Evolutionary conservation across 2,113 vertebrate species (phyloP).

Genomic region (Mus musculus): DNA sequence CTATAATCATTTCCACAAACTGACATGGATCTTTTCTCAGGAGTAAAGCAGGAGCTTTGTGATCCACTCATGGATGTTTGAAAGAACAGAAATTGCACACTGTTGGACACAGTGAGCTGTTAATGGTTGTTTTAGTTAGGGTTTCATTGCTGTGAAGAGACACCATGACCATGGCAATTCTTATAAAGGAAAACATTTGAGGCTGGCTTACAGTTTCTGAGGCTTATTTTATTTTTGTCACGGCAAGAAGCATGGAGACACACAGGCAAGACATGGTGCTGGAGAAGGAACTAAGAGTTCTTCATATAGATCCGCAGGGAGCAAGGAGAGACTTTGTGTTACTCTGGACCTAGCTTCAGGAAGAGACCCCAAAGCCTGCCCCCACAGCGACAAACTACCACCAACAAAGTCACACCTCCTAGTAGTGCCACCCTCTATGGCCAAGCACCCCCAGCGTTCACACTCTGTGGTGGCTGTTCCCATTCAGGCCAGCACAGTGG

Average conservation of each 20-base stretch:
- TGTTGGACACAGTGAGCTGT: not conserved
- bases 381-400: not conserved
- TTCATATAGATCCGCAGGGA: not conserved
- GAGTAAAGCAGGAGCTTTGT: not conserved
- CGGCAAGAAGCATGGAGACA: not conserved
- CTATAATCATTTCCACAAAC: not conserved
- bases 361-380: not conserved
- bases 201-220: not conserved
- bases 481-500: not conserved
- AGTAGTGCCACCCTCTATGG: not conserved
- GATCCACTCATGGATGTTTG: not conserved
- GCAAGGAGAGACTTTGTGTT: not conserved
- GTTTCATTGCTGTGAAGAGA: not conserved
- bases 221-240: not conserved
- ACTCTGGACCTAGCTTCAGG: not conserved
- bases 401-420: not conserved
- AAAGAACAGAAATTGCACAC: not conserved
- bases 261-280: not conserved
- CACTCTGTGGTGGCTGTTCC: not conserved
- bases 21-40: not conserved
- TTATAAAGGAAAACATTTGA: not conserved
- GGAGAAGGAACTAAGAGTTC: not conserved
- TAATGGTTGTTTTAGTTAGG: not conserved
- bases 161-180: not conserved
- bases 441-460: not conserved